Evolutionary conservation across 2,113 vertebrate genomes (phyloP), one percentile per base, ranked within the genome.

Genomic region (Empidonax traillii): DNA sequence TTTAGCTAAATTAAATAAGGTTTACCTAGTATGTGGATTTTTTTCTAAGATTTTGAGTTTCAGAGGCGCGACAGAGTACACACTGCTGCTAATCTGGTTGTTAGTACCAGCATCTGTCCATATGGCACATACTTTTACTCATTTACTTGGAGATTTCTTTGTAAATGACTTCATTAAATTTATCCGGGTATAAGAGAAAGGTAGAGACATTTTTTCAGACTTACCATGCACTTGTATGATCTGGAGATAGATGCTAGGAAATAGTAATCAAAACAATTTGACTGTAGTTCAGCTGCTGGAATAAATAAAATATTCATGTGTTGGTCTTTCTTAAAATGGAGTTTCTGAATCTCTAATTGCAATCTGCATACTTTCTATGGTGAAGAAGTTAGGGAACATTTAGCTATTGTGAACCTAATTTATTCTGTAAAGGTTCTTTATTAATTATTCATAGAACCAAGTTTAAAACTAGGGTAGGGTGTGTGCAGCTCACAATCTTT

Each of bases 401-500:
- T 78, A 92, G 91, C 74, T 76, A 12, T 73, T n/a, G 65, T 69
- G 62, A 83, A 74, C 35, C 79, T 86, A 14, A 67, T 94, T 92
- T 95, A 93, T 96, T 97, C 91, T 93, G 35, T 75, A 66, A 78
- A 71, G 73, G 28, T 96, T 74, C 86, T 96, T 91, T 93, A 90
- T 94, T 97, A 94, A 89, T 91, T 87, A 96, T 96, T 96, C 81
- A 85, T 93, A 95, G 85, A 96, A 68, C 46, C 71, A 71, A 92
- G 80, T 77, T 94, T 94, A 93, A 97, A 97, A 96, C 93, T 24
- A 92, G 81, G 68, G 74, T 96, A 58, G 49, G 71, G 63, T 51
- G 18, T 85, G 41, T 79, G 65, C 31, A 56, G 43, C 73, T 89
- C 87, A 81, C 41, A 27, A 6, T 96, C 77, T 96, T 93, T 93